Conservation (phyloP, 1,140 invertebrate genomes). For the Macrotrachela quadricornifera region DNA sequence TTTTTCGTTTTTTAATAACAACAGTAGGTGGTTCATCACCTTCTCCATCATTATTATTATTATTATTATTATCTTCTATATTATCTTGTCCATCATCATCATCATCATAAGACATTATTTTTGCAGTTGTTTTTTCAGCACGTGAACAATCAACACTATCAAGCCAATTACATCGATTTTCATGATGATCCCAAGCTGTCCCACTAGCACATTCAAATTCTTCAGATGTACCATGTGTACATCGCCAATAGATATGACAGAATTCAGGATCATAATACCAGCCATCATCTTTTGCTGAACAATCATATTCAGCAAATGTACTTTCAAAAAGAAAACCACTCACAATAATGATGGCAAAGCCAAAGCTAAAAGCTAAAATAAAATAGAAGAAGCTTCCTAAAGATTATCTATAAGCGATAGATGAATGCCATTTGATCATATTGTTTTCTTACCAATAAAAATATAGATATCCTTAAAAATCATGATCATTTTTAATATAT, state of each 20-base stretch:
- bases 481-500: too few species aligned
- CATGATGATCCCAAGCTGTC: conserved; percentile 7
- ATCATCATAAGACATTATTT: too few species aligned
- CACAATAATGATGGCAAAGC: too few species aligned
- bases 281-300: conserved; percentile 7
- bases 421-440: too few species aligned
- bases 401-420: too few species aligned
- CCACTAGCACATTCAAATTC: conserved; percentile 9
- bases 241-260: conserved; percentile 9
- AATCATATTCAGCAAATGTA: conserved; percentile 1
- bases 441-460: too few species aligned
- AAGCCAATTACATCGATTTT: conserved; percentile 7
- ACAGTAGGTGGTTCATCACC: too few species aligned
- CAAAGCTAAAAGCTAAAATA: too few species aligned
- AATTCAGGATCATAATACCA: conserved; percentile 5
- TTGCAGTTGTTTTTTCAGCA: not conserved
- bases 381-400: too few species aligned
- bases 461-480: too few species aligned
- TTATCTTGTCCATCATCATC: not conserved
- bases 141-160: conserved; percentile 9
- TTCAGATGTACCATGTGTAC: conserved; percentile 7
- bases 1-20: not conserved
- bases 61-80: not conserved
- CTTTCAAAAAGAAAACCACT: too few species aligned
- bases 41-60: not conserved